A percentile compares a stretch with the other conserved stretches of the same genome.
Conservation (phyloP, 2,797 vertebrate species). For the Malacoctenus gilli region DNA sequence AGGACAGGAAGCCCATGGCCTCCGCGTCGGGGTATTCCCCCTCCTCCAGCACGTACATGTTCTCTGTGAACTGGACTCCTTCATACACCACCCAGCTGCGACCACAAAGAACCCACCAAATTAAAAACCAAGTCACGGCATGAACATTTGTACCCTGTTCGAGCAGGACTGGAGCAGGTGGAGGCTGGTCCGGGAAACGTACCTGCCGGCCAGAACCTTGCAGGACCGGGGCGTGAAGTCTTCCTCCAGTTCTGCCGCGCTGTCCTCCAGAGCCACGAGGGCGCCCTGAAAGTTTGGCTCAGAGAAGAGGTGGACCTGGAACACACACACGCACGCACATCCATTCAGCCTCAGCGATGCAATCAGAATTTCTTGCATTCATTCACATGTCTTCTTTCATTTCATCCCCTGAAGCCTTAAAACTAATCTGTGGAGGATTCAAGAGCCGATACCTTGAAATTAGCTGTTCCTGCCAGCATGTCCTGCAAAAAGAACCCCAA, state of each 20-base stretch:
- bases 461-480: conserved; percentile 69
- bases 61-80: conserved; percentile 85
- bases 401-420: too few species aligned
- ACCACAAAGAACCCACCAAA: conserved; percentile 36
- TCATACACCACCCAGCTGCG: conserved; percentile 91
- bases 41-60: conserved; percentile 93
- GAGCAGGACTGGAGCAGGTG: too few species aligned
- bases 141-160: too few species aligned
- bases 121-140: too few species aligned
- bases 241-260: conserved; percentile 77
- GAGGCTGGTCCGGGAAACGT: neutral
- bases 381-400: too few species aligned
- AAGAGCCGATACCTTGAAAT: conserved; percentile 84
- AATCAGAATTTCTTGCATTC: too few species aligned
- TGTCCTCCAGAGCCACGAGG: conserved; percentile 83
- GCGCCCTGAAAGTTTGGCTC: conserved; percentile 89
- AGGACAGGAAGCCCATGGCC: conserved; percentile 85
- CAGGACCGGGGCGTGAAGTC: conserved; percentile 88
- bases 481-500: conserved; percentile 83
- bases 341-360: too few species aligned
- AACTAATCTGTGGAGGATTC: too few species aligned
- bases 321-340: too few species aligned
- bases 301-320: conserved; percentile 91
- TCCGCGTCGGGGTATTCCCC: conserved; percentile 86
- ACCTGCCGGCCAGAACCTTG: conserved; percentile 92